These are phyloP conservation scores for Heterotilapia buettikoferi DNA, from an alignment of 2,113 vertebrate species.

Conservation along the genomic window DNA sequence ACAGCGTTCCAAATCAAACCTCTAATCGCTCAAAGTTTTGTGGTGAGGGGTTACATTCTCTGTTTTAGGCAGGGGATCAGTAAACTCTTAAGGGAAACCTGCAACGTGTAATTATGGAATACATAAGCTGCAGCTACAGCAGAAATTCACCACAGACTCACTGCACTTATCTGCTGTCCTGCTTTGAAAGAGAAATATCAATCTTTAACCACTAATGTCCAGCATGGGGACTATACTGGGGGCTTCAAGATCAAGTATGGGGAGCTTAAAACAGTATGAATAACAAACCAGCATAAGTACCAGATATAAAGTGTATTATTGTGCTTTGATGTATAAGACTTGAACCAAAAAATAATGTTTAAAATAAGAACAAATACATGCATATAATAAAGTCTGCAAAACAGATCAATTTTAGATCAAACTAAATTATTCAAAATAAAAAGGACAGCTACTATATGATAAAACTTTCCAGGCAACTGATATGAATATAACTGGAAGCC, in stretches of 20 bases:
- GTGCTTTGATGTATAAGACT: background rate
- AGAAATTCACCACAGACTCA: slow-evolving; percentile 62
- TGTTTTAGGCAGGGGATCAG: slow-evolving; percentile 42
- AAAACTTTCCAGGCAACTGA: slow-evolving; percentile 16
- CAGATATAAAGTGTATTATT: background rate
- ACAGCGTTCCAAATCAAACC: slow-evolving; percentile 8
- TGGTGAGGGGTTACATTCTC: slow-evolving; percentile 45
- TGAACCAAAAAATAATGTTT: background rate
- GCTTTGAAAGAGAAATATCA: slow-evolving; percentile 38
- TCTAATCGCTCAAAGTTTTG: slow-evolving; percentile 48
- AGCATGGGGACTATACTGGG: background rate
- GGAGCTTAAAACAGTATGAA: background rate
- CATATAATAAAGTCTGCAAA: background rate
- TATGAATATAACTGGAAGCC: slow-evolving; percentile 17
- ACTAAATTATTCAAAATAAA: background rate
- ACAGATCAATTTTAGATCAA: background rate
- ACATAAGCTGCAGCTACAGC: slow-evolving; percentile 64
- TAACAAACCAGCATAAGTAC: background rate
- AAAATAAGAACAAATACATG: background rate
- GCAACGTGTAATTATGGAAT: slow-evolving; percentile 64
- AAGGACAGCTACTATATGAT: background rate
- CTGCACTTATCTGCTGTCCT: slow-evolving; percentile 44
- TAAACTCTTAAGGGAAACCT: slow-evolving; percentile 50
- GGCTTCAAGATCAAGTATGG: slow-evolving; percentile 1
- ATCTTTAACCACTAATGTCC: slow-evolving; percentile 44